Evolutionary conservation across 2,113 vertebrate genomes (phyloP).

Genomic region (Pseudolaguvia tuberculata): DNA sequence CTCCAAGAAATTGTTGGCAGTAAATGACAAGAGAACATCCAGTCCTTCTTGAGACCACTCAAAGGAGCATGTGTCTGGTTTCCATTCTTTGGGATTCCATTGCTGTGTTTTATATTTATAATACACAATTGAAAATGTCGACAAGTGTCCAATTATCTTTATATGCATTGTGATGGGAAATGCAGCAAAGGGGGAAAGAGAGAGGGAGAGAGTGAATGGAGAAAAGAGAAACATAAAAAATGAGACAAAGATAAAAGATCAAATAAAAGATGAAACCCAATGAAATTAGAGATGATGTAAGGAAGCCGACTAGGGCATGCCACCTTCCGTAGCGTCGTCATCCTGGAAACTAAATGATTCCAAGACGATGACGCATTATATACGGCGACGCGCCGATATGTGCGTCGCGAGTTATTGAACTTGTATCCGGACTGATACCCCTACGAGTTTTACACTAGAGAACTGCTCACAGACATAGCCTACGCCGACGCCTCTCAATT

Average conservation of each 20-base stretch:
- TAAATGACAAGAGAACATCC: slow-evolving; percentile 22
- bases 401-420: no score
- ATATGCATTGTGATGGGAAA: not conserved
- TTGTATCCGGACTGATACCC: no score
- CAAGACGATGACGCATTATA: no score
- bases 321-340: no score
- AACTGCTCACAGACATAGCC: not conserved
- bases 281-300: no score
- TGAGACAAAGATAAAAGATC: not conserved
- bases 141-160: not conserved
- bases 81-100: not conserved
- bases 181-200: not conserved
- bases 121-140: not conserved
- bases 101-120: not conserved
- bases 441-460: no score
- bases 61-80: not conserved
- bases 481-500: no score
- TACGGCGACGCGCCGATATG: no score
- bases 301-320: no score
- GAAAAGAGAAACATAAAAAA: not conserved
- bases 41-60: not conserved
- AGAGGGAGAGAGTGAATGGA: not conserved
- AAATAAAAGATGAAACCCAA: slow-evolving; percentile 10
- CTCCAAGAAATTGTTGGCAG: not conserved
- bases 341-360: no score